Evolutionary conservation across 2,113 vertebrate genomes (phyloP), one percentile per base, ranked within the genome.

Genomic region (Rhinogobius similis): DNA sequence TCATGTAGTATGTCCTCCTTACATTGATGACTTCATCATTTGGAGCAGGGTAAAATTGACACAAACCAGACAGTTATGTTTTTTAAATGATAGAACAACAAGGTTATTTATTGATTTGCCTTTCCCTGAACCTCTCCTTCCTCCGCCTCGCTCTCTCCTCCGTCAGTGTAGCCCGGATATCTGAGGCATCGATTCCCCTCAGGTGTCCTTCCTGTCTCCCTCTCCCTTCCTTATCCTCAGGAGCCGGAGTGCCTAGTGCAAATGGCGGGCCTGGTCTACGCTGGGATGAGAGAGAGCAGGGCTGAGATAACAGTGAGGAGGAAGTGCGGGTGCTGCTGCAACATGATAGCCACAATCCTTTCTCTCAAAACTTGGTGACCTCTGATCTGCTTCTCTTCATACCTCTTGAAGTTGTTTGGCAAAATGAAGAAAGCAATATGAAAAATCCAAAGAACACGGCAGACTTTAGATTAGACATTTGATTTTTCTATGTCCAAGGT

Each of bases 171-270:
- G 86, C 89, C 91, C 85, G 83, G 91, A 91, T 91, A 92, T 91
- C 92, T 90, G 84, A 84, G 89, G 79, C 89, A 92, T 92, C 78
- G 90, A 91, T 92, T 92, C 88, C 89, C 92, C 89, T 92, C 91
- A 90, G 91, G 92, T 93, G 91, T 93, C 92, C 93, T 93, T 93
- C 93, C 92, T 92, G 91, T 92, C 89, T 91, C 91, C 84, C 92
- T 82, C 76, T 83, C 84, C 86, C 83, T 85, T 89, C 85, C 82
- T 90, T 88, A 85, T 88, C 88, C 89, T 83, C 79, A 76, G 87
- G 87, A 89, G 89, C 87, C 86, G 78, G 86, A 89, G 87, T 79
- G 90, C 86, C 88, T 67, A 76, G 82, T 85, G 76, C 76, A 76
- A 83, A 77, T 77, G 81, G 82, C 78, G 73, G 80, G 76, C 77